Evolutionary conservation across 2,888 invertebrate genomes (phyloP), one percentile per base, ranked within the genome.

Genomic region (Autographa pulchrina): DNA sequence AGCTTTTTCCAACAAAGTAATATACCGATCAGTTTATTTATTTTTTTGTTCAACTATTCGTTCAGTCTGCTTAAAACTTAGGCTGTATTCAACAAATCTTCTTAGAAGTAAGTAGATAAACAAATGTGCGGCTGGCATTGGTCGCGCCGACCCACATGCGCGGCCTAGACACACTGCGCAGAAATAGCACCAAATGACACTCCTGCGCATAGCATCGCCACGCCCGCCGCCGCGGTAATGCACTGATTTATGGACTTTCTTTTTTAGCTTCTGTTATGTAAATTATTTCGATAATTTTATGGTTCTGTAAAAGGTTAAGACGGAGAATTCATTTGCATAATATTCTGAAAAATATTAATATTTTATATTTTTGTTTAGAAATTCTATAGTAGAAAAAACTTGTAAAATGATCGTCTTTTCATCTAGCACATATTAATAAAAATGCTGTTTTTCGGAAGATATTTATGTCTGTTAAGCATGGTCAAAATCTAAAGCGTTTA

Each of bases 91-190:
- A 67, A 72, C 35, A 65, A 52, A 62, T 52, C 56, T 68, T 61
- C 70, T 68, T 35, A 65, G 58, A 75, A 79, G 62, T 70, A 72
- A 73, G 75, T 80, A 77, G 70, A 86, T 82, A 83, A 81, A 82
- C 81, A 81, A 84, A 81, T 75, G 75, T 77, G 72, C 43, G 73
- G 78, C 72, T 81, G 89, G 85, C 90, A 88, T 90, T 90, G 89
- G 81, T 74, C 64, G 68, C 65, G 54, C 69, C 88, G 88, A 76
- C 88, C 88, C 84, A 88, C 84, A 84, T 84, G 56, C 79, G 73
- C 80, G 90, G 88, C 90, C 90, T 90, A 90, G 90, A 90, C 90
- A 88, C 79, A 74, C 74, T 78, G 84, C 82, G 71, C 85, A 81
- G 78, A 89, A 88, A 89, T 89, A 89, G 77, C 83, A 79, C 78